Evolutionary conservation across 2,797 vertebrate genomes (phyloP).

Genomic region (Thalassophryne amazonica): DNA sequence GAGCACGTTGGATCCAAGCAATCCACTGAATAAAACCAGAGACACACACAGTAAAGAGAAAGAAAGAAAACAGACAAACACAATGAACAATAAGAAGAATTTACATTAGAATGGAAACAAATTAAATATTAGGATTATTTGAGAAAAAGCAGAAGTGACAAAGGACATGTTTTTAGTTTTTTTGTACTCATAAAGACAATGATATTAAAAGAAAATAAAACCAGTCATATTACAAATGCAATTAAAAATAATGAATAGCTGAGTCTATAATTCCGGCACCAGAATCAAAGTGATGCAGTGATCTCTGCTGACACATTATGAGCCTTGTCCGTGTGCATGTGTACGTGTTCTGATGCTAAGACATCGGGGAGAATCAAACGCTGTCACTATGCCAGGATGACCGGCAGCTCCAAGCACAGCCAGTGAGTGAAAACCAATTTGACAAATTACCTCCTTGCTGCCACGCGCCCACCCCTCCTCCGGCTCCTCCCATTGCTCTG

Average conservation of each 20-base stretch:
- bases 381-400: conserved; percentile 74
- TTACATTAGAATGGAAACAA: conserved; percentile 17
- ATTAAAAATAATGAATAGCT: conserved; percentile 60
- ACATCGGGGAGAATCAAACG: conserved; percentile 79
- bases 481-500: conserved; percentile 32
- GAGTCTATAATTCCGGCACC: conserved; percentile 38
- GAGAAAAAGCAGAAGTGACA: conserved; percentile 5
- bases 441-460: conserved; percentile 78
- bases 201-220: conserved; percentile 44
- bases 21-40: conserved; percentile 81
- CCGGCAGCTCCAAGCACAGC: conserved; percentile 78
- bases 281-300: conserved; percentile 22
- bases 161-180: conserved; percentile 36
- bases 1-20: conserved; percentile 96
- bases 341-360: conserved; percentile 32
- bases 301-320: conserved; percentile 30
- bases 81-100: conserved; percentile 15
- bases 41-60: conserved; percentile 3
- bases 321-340: conserved; percentile 11
- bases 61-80: background rate
- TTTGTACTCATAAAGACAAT: conserved; percentile 39
- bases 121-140: conserved; percentile 11
- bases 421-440: conserved; percentile 84
- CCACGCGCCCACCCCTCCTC: conserved; percentile 43
- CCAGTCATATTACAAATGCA: conserved; percentile 47